Evolutionary conservation across 2,113 vertebrate species (phyloP), one percentile per base, ranked within the genome.

Genomic region (Chloroceryle aenea): DNA sequence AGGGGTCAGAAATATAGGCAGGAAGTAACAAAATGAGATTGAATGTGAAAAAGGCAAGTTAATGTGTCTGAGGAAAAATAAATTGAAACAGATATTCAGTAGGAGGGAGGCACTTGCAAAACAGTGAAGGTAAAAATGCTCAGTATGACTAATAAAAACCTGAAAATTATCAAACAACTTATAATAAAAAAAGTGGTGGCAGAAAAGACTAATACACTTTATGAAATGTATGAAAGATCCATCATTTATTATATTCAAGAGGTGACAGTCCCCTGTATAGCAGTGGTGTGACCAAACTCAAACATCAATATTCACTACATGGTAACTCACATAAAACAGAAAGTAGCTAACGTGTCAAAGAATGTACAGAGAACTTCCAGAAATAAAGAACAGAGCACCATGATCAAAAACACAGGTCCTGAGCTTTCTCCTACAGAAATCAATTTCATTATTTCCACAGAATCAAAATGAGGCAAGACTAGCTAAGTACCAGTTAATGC

Each of bases 21-120:
- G 93, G 93, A 97, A 96, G 86, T 88, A 88, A 96, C 78, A 92
- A 97, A 96, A 95, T 86, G 34, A 94, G 67, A 85, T 74, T 72
- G 61, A 74, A 38, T 7, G 6, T 82, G 90, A 67, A 93, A 93
- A 94, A 86, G 19, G 21, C 50, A 95, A 85, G 43, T 59, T 93
- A 91, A 86, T 76, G 18, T 56, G 71, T 59, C 76, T 73, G 43
- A 93, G 87, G 84, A n/a, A 92, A 97, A 95, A 94, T 73, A 96
- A 96, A 95, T 38, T 85, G 84, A 93, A 97, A 91, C 36, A 72
- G 50, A 85, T 76, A 96, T 67, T n/a, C n/a, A 69, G 61, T 63
- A 87, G 59, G 38, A 91, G 34, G 32, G 26, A 82, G 30, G 40
- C 16, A 34, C 62, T 84, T 95, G 34, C 61, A 85, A 87, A 95